These are phyloP conservation scores for Acromyrmex charruanus DNA, from an alignment of 1,140 invertebrate genomes.

Conservation along the genomic window DNA sequence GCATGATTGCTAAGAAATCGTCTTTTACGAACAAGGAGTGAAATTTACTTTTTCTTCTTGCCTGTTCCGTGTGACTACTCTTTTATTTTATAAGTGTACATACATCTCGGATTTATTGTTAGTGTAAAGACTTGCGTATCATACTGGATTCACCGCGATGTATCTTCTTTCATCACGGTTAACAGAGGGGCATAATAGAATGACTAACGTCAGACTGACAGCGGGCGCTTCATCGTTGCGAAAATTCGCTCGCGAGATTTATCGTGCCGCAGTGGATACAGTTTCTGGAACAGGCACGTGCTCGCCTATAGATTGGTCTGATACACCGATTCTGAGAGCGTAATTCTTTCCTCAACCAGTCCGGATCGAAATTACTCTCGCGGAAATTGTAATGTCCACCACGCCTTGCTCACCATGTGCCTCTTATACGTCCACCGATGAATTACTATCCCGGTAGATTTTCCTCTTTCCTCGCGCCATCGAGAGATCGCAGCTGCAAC, in stretches of 20 bases:
- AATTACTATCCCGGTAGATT: conserved; percentile 60
- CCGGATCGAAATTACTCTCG: conserved; percentile 60
- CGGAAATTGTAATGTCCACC: conserved; percentile 61
- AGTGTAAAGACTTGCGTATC: conserved; percentile 41
- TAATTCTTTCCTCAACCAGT: background rate
- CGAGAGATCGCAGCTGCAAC: background rate
- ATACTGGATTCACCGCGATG: conserved; percentile 31
- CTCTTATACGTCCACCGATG: conserved; percentile 26
- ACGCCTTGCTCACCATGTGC: conserved; percentile 61
- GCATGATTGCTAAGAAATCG: background rate
- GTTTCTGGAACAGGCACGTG: conserved; percentile 42
- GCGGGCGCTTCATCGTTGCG: conserved; percentile 68
- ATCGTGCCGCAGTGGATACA: conserved; percentile 18
- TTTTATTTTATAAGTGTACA: conserved; percentile 4
- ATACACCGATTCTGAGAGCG: conserved; percentile 42
- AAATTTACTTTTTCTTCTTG: background rate
- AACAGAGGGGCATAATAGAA: conserved; percentile 68
- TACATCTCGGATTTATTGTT: background rate
- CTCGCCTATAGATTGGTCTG: conserved; percentile 13
- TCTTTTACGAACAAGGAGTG: background rate
- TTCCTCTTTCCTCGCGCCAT: conserved; percentile 4
- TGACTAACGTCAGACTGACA: conserved; percentile 70
- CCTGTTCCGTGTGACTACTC: background rate
- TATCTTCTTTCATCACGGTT: conserved; percentile 73
- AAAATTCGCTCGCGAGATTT: conserved; percentile 69